Evolutionary conservation across 2,797 vertebrate species (phyloP), one percentile per base, ranked within the genome.

Genomic region (Heterohyrax brucei): DNA sequence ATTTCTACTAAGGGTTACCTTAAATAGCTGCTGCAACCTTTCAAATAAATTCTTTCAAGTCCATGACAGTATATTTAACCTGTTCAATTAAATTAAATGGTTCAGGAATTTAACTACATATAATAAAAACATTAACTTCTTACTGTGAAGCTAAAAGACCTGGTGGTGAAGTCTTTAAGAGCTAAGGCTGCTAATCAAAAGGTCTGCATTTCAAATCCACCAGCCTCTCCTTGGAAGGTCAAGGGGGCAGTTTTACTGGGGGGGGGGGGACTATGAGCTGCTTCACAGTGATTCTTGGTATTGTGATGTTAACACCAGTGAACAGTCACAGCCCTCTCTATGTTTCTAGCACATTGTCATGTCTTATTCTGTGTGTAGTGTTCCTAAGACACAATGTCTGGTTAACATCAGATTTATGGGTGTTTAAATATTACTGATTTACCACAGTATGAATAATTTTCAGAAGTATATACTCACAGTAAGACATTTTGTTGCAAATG

Each of bases 41-140:
- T 70, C 79, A 82, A 91, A 68, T 13, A 85, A 64, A 77, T 81
- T 87, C 0, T 90, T 93, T 87, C 16, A 61, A 93, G 90, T 9
- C 39, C 10, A 56, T 10, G 33, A 84, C 1, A 1, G 13, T 56
- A 56, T 82, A 93, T 44, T 19, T 91, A 64, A 59, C 87, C 14
- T 16, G 1, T 79, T 83, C 28, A 44, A 24, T 72, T 82, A 92
- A 2, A 53, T 80, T 80, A 70, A 56, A 76, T 44, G 10, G 1
- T 50, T 61, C 18, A 68, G 18, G 19, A 80, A 89, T 75, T 46
- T 90, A 87, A n/a, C 2, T 80, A 22, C 28, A 19, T 10, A 81
- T 30, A 44, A 70, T 59, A 85, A 89, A 61, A 89, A 92, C 62
- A 62, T 30, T 75, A 76, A 46, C 18, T 14, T 84, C 72, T 50